Evolutionary conservation across 2,113 vertebrate species (phyloP).

Genomic region (Podarcis muralis): DNA sequence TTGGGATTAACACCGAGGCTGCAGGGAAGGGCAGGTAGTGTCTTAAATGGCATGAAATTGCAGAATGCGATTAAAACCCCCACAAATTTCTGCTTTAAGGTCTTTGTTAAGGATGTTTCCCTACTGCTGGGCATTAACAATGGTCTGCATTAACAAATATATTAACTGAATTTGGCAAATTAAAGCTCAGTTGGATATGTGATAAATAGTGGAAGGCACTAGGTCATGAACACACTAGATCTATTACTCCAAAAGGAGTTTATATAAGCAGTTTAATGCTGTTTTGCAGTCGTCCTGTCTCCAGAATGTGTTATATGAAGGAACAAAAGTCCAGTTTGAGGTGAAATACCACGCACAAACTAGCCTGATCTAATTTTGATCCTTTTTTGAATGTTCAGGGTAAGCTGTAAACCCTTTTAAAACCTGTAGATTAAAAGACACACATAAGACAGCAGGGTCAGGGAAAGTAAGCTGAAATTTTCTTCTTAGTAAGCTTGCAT

Average conservation of each 20-base stretch:
- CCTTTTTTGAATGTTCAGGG: neutral
- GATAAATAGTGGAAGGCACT: neutral
- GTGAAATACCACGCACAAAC: neutral
- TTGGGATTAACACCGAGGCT: constrained; percentile 76
- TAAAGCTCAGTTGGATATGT: neutral
- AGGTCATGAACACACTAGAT: neutral
- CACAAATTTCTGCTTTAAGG: constrained; percentile 73
- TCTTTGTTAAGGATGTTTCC: constrained; percentile 60
- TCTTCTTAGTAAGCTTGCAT: too few species aligned
- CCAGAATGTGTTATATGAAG: neutral
- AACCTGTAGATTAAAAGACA: neutral
- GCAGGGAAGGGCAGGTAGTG: constrained; percentile 70
- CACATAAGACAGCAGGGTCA: neutral
- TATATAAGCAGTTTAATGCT: too few species aligned
- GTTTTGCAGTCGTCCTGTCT: neutral
- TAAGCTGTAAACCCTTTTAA: neutral
- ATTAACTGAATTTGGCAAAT: neutral
- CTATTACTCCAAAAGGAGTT: neutral
- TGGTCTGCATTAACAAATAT: neutral
- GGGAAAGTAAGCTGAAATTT: neutral
- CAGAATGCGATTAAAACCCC: constrained; percentile 81
- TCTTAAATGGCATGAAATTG: constrained; percentile 87
- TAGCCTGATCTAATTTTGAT: too few species aligned
- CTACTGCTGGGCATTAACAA: constrained; percentile 20
- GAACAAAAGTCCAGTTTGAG: neutral